phyloP scores from a whole-genome alignment of 2,113 vertebrate genomes.

The Pandion haliaetus region DNA sequence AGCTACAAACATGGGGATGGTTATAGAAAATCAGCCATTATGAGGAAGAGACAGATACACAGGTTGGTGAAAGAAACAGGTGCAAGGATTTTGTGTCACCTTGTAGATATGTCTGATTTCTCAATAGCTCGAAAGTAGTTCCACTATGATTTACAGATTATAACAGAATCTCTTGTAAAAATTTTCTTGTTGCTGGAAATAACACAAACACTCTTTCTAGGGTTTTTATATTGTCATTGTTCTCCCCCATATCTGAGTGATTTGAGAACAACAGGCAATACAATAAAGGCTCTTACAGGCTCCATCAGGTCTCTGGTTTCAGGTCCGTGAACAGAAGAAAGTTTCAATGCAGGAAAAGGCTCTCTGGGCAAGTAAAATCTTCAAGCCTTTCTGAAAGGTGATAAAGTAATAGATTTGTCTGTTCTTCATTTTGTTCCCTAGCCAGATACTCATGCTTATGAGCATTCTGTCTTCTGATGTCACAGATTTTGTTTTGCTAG shows the following conservation, averaged over 20 bases:
- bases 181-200: not conserved
- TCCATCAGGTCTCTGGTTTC: not conserved
- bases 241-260: not conserved
- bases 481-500: not conserved
- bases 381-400: not conserved
- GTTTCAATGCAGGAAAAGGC: not conserved
- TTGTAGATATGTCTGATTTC: not conserved
- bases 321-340: not conserved
- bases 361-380: not conserved
- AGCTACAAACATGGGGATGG: not conserved
- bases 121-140: not conserved
- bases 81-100: not conserved
- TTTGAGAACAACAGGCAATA: not conserved
- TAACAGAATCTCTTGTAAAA: not conserved
- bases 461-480: not conserved
- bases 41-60: not conserved
- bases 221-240: not conserved
- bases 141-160: not conserved
- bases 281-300: not conserved
- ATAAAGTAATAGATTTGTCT: not conserved
- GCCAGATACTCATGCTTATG: not conserved
- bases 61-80: not conserved
- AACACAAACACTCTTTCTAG: not conserved
- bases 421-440: not conserved
- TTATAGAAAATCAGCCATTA: not conserved